Conservation (phyloP, 2,888 invertebrate genomes). For the Dryomyza anilis region DNA sequence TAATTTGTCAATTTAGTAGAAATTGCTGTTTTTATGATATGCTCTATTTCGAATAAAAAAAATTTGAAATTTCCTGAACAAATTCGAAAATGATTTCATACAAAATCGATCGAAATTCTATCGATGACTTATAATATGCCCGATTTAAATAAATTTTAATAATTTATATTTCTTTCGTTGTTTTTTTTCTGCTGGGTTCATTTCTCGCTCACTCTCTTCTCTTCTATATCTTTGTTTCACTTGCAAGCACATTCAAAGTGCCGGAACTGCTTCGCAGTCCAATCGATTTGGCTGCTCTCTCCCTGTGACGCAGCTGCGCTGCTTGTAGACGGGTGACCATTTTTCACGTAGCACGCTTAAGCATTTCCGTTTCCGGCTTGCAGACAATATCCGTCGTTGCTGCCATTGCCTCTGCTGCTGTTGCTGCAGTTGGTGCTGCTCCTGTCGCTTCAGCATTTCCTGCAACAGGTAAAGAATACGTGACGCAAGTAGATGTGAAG, state of each 20-base stretch:
- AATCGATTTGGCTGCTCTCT: background rate
- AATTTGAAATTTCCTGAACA: too few species aligned
- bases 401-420: background rate
- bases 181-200: background rate
- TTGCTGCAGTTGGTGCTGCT: background rate
- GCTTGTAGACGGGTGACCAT: background rate
- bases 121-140: too few species aligned
- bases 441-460: background rate
- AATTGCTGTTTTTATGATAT: too few species aligned
- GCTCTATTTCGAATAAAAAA: too few species aligned
- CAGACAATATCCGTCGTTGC: slow-evolving; percentile 1
- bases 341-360: background rate
- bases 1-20: too few species aligned
- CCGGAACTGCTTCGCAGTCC: background rate
- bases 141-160: too few species aligned
- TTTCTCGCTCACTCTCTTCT: background rate
- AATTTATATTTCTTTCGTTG: too few species aligned
- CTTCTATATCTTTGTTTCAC: background rate
- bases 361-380: slow-evolving; percentile 9
- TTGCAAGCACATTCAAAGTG: background rate
- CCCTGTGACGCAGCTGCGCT: background rate
- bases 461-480: background rate
- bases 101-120: too few species aligned
- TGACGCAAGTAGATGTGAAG: background rate
- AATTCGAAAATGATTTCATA: too few species aligned